phyloP scores from a whole-genome alignment of 1,140 invertebrate species.

The Hermetia illucens region DNA sequence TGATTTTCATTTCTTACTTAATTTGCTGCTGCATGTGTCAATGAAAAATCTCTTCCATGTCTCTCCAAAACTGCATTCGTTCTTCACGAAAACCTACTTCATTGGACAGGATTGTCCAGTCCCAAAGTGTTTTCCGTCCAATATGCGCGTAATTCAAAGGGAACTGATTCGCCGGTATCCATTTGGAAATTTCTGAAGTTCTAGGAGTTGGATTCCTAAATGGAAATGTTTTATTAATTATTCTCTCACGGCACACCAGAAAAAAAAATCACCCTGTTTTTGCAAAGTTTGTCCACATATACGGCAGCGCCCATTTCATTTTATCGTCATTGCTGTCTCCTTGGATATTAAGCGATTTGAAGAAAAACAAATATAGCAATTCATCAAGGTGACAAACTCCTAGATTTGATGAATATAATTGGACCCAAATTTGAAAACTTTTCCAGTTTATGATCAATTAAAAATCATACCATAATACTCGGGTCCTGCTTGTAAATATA shows the following conservation, averaged over 20 bases:
- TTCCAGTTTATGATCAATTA: no score
- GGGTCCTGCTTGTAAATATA: constrained; percentile 40
- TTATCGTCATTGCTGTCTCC: constrained; percentile 25
- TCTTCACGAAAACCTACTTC: constrained; percentile 1
- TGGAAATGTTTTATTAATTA: no score
- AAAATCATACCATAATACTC: constrained; percentile 36
- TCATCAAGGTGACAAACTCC: constrained; percentile 53
- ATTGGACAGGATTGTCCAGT: neutral
- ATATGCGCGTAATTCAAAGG: constrained; percentile 29
- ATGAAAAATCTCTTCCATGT: no score
- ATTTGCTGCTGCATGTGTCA: no score
- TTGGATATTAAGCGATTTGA: constrained; percentile 33
- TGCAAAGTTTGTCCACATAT: constrained; percentile 49
- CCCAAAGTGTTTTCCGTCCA: constrained; percentile 10
- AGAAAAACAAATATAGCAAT: constrained; percentile 46
- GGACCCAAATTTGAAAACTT: no score
- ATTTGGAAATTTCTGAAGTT: constrained; percentile 19
- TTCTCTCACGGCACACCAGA: no score
- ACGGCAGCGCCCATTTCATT: constrained; percentile 36
- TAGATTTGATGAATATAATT: no score
- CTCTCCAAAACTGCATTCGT: constrained; percentile 4
- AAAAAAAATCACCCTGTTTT: constrained; percentile 44
- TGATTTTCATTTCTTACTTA: no score
- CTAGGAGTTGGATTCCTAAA: constrained; percentile 34
- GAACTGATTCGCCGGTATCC: constrained; percentile 26